Evolutionary conservation across 2,888 invertebrate genomes (phyloP).

Genomic region (Hydriomena furcata): DNA sequence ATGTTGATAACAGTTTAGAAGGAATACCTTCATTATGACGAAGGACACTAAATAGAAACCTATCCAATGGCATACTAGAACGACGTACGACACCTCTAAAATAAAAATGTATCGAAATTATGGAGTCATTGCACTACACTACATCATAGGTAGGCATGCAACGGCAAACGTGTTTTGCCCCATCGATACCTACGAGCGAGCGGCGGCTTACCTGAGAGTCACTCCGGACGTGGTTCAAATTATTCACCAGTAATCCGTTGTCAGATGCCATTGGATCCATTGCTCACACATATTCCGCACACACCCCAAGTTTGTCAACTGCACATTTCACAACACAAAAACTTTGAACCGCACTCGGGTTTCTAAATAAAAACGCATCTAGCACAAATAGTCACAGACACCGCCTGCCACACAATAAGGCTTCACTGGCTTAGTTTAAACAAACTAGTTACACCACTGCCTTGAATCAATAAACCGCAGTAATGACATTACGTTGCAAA

Average conservation of each 20-base stretch:
- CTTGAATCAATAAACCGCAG: conserved; percentile 60
- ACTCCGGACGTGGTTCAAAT: conserved; percentile 79
- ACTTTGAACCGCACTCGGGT: conserved; percentile 43
- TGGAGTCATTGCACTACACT: conserved; percentile 76
- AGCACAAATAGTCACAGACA: conserved; percentile 53
- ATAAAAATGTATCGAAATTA: conserved; percentile 32
- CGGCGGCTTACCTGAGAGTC: conserved; percentile 77
- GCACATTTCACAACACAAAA: conserved; percentile 55
- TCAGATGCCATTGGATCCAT: conserved; percentile 79
- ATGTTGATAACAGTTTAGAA: too few relatives aligned
- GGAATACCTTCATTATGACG: neutral
- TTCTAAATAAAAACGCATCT: conserved; percentile 55
- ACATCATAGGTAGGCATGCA: conserved; percentile 73
- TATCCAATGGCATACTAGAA: neutral
- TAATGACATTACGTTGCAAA: conserved; percentile 64
- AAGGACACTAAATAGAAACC: neutral
- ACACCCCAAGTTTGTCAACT: conserved; percentile 35
- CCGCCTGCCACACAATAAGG: conserved; percentile 56
- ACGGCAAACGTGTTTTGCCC: conserved; percentile 74
- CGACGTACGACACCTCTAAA: conserved; percentile 4
- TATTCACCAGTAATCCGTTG: conserved; percentile 78
- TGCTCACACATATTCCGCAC: conserved; percentile 62
- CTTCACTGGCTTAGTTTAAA: conserved; percentile 62
- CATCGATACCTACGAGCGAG: conserved; percentile 62
- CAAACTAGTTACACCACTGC: conserved; percentile 52